Conservation (phyloP, 1,140 invertebrate genomes). For the Drosophila parvula region DNA sequence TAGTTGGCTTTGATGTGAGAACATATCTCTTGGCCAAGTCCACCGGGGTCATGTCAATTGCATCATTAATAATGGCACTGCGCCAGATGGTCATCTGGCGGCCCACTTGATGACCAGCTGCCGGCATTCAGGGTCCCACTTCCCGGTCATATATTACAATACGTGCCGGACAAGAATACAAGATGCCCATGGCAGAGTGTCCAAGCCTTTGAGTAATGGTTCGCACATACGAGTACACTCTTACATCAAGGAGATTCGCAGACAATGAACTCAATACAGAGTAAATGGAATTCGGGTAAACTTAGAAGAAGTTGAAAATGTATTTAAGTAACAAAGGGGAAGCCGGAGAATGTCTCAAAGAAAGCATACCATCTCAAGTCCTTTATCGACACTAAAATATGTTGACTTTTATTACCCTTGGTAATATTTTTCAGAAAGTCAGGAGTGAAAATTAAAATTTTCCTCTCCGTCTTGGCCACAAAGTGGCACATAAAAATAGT, state of each 20-base stretch:
- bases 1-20: conserved; percentile 27
- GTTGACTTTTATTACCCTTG: conserved; percentile 4
- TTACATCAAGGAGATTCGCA: conserved; percentile 25
- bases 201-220: conserved; percentile 44
- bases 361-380: background rate
- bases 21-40: conserved; percentile 37
- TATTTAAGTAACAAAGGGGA: background rate
- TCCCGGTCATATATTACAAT: conserved; percentile 38
- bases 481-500: conserved; percentile 32
- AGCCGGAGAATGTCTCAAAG: background rate
- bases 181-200: conserved; percentile 18
- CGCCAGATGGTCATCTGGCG: conserved; percentile 42
- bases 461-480: conserved; percentile 7
- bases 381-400: background rate
- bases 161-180: conserved; percentile 25
- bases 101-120: conserved; percentile 41
- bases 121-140: conserved; percentile 7
- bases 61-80: conserved; percentile 52
- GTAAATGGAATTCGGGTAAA: background rate
- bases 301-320: background rate
- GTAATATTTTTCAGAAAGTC: conserved; percentile 1
- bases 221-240: background rate
- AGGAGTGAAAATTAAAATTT: background rate
- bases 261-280: conserved; percentile 17
- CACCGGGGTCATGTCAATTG: conserved; percentile 38